Evolutionary conservation across 2,113 vertebrate genomes (phyloP), one percentile per base, ranked within the genome.

Genomic region (Eubucco bourcierii): DNA sequence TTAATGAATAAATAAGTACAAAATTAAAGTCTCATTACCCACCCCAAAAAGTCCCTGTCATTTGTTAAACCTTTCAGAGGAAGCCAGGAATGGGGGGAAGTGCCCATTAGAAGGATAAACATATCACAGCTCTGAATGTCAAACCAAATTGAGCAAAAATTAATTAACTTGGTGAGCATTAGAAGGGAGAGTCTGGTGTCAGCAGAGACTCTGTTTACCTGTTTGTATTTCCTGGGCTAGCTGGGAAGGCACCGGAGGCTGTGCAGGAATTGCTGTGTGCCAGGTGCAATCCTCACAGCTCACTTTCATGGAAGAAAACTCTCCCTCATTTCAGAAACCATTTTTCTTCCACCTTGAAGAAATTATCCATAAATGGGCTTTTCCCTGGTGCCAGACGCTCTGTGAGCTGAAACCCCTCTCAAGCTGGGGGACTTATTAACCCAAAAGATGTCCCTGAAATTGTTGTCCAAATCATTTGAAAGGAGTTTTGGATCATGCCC

Each of bases 11-110:
- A 96, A 95, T 90, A 94, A 94, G 82, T 81, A 88, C 61, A 93
- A 90, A 94, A 96, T 96, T 92, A 92, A 91, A 94, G 91, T 46
- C 90, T 96, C 93, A 93, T 95, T 94, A 95, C 89, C 82, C 80
- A 65, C 58, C 92, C 82, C 39, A 52, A 93, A 95, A 93, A 68
- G 72, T 75, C 76, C 27, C 73, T 75, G 76, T 75, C 87, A 78
- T 94, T 93, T 91, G 83, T 87, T 90, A 96, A 94, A 96, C 76
- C 85, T 94, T 95, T 94, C 80, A 90, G 90, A 95, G 61, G 90
- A 71, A 94, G 89, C 39, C 70, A 84, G 76, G 81, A 91, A 78
- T 25, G 13, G 59, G 76, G 95, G 87, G 90, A 95, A 95, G 87
- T 90, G 80, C 91, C 95, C 91, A 91, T 94, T 94, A 95, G 82